Evolutionary conservation across 2,113 vertebrate genomes (phyloP), one percentile per base, ranked within the genome.

Genomic region (pig (Sus scrofa)): DNA sequence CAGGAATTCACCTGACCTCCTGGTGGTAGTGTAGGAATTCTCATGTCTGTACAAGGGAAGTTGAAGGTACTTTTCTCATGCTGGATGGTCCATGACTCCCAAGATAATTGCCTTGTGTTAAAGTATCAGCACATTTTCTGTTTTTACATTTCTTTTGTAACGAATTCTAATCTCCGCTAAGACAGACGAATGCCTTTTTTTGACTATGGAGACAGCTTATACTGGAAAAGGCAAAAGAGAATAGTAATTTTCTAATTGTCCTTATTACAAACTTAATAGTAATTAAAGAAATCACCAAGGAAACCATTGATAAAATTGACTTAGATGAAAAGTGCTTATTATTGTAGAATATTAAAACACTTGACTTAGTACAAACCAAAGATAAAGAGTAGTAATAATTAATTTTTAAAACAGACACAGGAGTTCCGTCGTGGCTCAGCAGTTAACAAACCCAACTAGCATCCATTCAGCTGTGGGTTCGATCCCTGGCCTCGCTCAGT

Each of bases 341-440:
- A 15, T 18, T 92, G 24, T 75, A 58, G 30, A 68, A 92, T 86
- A 16, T 54, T 70, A 71, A 81, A 75, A 63, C 16, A 39, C 73
- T 32, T 89, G 52, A 50, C 89, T 78, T 14, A 92, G 1, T 78
- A 58, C 18, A 94, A 85, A 81, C 18, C 91, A 30, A 92, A 73
- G 75, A 30, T 44, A 62, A 89, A 70, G 15, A 93, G 12, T 85
- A n/a, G 20, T 93, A 79, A 26, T 86, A 71, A 75, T 6, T 88
- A n/a, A 58, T 88, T 93, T 90, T 96, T 92, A 52, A 81, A 90
- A 85, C 7, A 88, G 58, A 71, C 7, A 71, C 44, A n/a, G n/a
- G n/a, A n/a, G n/a, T n/a, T n/a, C n/a, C n/a, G n/a, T n/a, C n/a
- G n/a, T n/a, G n/a, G n/a, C n/a, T n/a, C n/a, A n/a, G n/a, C n/a